Conservation (phyloP, 2,888 invertebrate genomes). For the Cancer borealis region DNA sequence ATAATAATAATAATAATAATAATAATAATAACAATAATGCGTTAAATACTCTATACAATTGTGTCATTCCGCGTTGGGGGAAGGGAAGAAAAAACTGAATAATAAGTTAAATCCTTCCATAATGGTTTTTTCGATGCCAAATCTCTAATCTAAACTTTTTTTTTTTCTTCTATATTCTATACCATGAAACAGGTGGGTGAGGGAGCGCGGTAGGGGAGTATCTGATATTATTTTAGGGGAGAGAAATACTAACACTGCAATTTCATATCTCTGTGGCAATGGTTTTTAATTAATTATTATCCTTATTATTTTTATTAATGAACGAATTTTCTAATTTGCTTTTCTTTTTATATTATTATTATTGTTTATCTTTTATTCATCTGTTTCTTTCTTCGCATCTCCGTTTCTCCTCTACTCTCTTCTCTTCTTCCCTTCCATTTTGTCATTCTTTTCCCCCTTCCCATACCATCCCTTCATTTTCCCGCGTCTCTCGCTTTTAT, state of each 20-base stretch:
- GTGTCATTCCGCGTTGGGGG: not conserved
- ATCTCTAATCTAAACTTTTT: slow-evolving; percentile 23
- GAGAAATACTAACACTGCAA: not conserved
- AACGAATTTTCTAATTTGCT: not conserved
- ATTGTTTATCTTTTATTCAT: not conserved
- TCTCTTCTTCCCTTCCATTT: not conserved
- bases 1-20: not conserved
- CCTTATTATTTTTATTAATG: no score
- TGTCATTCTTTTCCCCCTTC: not conserved
- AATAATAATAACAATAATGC: not conserved
- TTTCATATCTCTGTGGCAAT: not conserved
- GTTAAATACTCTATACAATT: not conserved
- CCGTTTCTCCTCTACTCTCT: not conserved
- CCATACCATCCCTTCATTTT: no score
- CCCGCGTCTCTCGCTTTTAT: not conserved
- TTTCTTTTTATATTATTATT: not conserved
- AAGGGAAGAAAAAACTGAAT: not conserved
- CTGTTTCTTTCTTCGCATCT: not conserved
- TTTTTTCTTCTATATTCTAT: not conserved
- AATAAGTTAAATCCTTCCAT: not conserved
- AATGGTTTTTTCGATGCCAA: not conserved
- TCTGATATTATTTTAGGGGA: not conserved
- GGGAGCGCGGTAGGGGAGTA: not conserved
- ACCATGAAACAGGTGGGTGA: not conserved
- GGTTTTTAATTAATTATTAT: not conserved